Base-by-base conservation (phyloP, 2,797 vertebrate genomes). In the Clamator glandarius region DNA sequence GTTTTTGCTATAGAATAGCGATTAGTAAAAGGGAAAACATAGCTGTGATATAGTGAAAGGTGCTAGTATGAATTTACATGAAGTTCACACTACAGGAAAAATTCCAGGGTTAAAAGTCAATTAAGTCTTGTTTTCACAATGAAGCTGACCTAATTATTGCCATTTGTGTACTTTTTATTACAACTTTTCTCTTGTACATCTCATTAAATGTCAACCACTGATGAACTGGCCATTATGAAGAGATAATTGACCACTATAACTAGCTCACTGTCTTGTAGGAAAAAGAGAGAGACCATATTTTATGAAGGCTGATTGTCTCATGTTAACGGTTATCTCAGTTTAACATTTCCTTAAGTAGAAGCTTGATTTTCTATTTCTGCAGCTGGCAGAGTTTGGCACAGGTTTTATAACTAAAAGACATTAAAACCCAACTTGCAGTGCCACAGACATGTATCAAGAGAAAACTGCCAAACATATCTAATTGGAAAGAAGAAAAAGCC, bases 121-220 rank as follows among this genome's bases (percentile, higher is more conserved):
- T 92, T 82, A 90, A 86, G 9, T 81, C 84, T 74, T 50, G 42
- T 36, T 94, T 88, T 93, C 41, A 79, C 79, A 96, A 92, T 12
- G 3, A 96, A 94, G 58, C 77, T 17, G 95, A 92, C n/a, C 28
- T 73, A 89, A 90, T 94, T 95, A 92, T 79, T 95, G 74, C 55
- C 72, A 59, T 91, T 84, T 94, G 46, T 91, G 16, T 86, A 64
- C 12, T 84, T 94, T 96, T 74, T 86, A 66, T 4, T 70, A 58
- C 26, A 91, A 41, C 3, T 79, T 89, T 95, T 88, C 54, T 90
- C 74, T 28, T 58, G 35, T 91, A 73, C 35, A 63, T 66, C 55
- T 90, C 82, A 94, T 96, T 89, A 95, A 88, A 91, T 33, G 28
- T 29, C 84, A 93, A 70, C 21, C 90, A 70, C 26, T 21, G 54